A percentile compares a stretch with the other conserved stretches of the same genome.
Evolutionary conservation across 1,140 invertebrate species (phyloP).

Genomic region (Episyrphus balteatus): DNA sequence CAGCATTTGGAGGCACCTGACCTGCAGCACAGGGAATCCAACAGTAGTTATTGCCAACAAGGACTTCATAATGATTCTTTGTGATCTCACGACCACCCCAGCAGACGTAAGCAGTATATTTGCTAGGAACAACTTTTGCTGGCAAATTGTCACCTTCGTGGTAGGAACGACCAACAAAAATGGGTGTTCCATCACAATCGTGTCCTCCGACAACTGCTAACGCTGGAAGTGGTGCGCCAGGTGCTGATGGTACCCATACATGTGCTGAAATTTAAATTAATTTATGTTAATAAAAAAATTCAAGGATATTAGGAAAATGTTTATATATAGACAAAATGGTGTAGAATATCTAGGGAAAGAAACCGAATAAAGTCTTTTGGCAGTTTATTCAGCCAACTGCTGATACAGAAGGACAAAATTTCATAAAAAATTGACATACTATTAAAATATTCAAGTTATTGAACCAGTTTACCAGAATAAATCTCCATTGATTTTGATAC

Average conservation of each 20-base stretch:
- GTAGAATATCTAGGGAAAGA: too few relatives aligned
- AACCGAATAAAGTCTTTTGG: too few relatives aligned
- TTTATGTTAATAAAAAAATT: too few relatives aligned
- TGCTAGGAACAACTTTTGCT: constrained; percentile 38
- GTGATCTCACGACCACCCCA: constrained; percentile 50
- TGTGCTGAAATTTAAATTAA: constrained; percentile 10
- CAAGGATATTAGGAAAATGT: too few relatives aligned
- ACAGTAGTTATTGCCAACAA: constrained; percentile 35
- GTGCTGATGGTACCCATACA: constrained; percentile 31
- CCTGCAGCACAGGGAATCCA: constrained; percentile 44
- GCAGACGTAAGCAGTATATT: constrained; percentile 40
- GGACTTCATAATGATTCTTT: constrained; percentile 52
- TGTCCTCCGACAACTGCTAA: constrained; percentile 44
- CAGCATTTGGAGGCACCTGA: constrained; percentile 44
- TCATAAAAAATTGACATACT: too few relatives aligned
- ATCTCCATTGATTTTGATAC: too few relatives aligned
- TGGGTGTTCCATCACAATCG: constrained; percentile 47
- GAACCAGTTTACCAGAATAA: too few relatives aligned
- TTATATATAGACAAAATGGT: too few relatives aligned
- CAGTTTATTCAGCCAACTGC: too few relatives aligned
- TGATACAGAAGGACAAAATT: too few relatives aligned
- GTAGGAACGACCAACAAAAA: constrained; percentile 56
- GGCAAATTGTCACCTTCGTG: constrained; percentile 50
- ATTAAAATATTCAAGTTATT: too few relatives aligned
- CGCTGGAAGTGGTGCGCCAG: constrained; percentile 25